Evolutionary conservation across 1,140 invertebrate genomes (phyloP), one percentile per base, ranked within the genome.

Genomic region (Pemphigus obesinymphae): DNA sequence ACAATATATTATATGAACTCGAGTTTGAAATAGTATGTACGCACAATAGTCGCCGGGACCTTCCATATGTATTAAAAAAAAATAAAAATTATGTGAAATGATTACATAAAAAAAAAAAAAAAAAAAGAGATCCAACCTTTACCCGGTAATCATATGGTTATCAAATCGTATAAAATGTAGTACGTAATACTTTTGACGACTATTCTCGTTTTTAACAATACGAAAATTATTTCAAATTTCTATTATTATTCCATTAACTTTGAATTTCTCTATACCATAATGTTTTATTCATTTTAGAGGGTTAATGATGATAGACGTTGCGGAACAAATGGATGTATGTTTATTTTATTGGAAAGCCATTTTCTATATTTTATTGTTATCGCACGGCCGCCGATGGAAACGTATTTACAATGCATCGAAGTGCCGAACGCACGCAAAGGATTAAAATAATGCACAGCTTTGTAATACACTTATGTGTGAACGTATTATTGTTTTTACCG

Each of bases 21-120:
- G 26, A 26, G 11, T 43, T 26, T 17, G 68, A 70, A 70, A 70
- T 70, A 70, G 43, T 43, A 45, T n/a, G 43, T 70, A 70, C 34
- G 13, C 43, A 45, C 43, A 70, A 70, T 31, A n/a, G n/a, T n/a
- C n/a, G n/a, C n/a, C n/a, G 29, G 37, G n/a, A 13, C 13, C 15
- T 43, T 17, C 43, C 66, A 70, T 70, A n/a, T 70, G 68, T 26
- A 45, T 45, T 43, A 70, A 70, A 45, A 70, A 70, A 70, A n/a
- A n/a, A n/a, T n/a, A n/a, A n/a, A n/a, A n/a, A n/a, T n/a, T n/a
- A n/a, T n/a, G n/a, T n/a, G n/a, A n/a, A n/a, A n/a, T n/a, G n/a
- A n/a, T n/a, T n/a, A n/a, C n/a, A n/a, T n/a, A n/a, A n/a, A n/a
- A n/a, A n/a, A n/a, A n/a, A n/a, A n/a, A n/a, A n/a, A n/a, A n/a